Conservation (phyloP, 1,140 invertebrate genomes). For the Orussus abietinus region DNA sequence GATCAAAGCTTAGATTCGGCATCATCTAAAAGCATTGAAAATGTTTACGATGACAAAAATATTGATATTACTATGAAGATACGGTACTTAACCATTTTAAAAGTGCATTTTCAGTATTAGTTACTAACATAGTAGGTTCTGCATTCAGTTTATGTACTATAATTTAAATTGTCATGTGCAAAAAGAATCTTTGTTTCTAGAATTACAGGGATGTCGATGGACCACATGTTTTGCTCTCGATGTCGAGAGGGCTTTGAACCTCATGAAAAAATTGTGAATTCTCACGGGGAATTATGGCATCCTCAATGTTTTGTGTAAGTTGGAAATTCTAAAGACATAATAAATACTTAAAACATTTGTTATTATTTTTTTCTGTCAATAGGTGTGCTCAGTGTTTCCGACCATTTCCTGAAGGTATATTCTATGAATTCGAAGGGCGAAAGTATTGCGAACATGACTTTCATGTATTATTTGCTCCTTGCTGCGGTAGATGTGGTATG, state of each 20-base stretch:
- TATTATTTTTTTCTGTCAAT: conserved; percentile 34
- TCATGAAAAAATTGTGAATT: conserved; percentile 98
- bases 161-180: too few species aligned
- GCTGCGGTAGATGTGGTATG: conserved; percentile 94
- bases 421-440: conserved; percentile 98
- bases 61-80: too few species aligned
- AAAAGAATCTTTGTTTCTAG: conserved; percentile 58
- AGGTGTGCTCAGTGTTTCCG: conserved; percentile 99
- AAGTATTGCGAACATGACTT: conserved; percentile 99
- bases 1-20: too few species aligned
- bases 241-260: conserved; percentile 92
- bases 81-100: not conserved
- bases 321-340: conserved; percentile 11
- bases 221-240: conserved; percentile 88
- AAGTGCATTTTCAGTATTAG: not conserved
- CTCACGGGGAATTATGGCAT: conserved; percentile 97
- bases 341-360: conserved; percentile 9
- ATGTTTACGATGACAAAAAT: conserved; percentile 25
- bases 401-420: conserved; percentile 95
- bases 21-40: conserved; percentile 16
- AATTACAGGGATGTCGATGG: conserved; percentile 74
- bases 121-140: too few species aligned
- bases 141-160: too few species aligned
- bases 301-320: conserved; percentile 98
- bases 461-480: conserved; percentile 96